A percentile compares a stretch with the other conserved stretches of the same genome.
Evolutionary conservation across 2,113 vertebrate species (phyloP).

Genomic region (Colaptes auratus): DNA sequence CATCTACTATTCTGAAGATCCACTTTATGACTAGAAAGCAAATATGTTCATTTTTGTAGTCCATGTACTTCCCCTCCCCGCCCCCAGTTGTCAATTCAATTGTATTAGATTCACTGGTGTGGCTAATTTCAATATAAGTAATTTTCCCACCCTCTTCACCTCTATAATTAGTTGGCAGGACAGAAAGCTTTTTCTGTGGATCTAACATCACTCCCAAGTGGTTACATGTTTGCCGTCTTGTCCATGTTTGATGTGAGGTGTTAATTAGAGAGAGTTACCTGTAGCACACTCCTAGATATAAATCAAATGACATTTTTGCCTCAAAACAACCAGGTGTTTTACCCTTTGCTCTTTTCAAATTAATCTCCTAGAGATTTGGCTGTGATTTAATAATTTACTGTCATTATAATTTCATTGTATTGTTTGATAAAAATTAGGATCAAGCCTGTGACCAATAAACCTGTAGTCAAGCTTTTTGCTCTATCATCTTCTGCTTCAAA

Average conservation of each 20-base stretch:
- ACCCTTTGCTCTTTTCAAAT: not conserved
- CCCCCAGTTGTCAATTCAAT: not conserved
- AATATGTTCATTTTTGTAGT: constrained; percentile 4
- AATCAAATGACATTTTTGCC: not conserved
- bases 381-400: not conserved
- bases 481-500: not conserved
- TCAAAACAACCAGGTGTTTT: not conserved
- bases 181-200: not conserved
- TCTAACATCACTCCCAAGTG: not conserved
- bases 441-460: not conserved
- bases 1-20: not conserved
- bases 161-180: not conserved
- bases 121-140: not conserved
- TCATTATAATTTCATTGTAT: not conserved
- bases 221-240: not conserved
- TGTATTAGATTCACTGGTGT: not conserved
- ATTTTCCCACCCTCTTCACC: not conserved
- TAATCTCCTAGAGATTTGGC: not conserved
- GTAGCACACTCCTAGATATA: not conserved
- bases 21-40: constrained; percentile 29
- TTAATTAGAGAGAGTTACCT: constrained; percentile 15
- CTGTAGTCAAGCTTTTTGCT: not conserved
- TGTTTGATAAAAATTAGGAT: not conserved
- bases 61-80: not conserved
- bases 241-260: not conserved